Conservation (phyloP, 2,888 invertebrate genomes). For the Polydrusus cervinus region DNA sequence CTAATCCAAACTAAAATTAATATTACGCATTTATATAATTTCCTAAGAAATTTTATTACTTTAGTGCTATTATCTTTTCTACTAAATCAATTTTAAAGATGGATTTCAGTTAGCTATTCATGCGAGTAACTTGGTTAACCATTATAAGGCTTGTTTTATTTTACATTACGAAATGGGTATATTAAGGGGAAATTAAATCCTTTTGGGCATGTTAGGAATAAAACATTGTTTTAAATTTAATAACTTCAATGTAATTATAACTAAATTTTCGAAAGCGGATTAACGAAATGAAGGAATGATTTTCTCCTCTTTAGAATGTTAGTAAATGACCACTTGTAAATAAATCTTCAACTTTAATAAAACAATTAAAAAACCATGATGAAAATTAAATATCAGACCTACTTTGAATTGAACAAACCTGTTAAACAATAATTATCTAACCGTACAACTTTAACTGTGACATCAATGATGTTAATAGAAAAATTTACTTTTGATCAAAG, state of each 20-base stretch:
- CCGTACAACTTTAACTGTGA: too few relatives aligned
- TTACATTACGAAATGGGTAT: constrained; percentile 11
- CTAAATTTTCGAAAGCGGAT: neutral
- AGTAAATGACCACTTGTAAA: too few relatives aligned
- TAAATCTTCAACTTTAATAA: too few relatives aligned
- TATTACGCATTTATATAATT: neutral
- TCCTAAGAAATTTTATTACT: constrained; percentile 8
- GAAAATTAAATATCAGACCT: too few relatives aligned
- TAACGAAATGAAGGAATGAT: neutral
- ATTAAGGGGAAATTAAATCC: constrained; percentile 34
- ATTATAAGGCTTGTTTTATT: constrained; percentile 1
- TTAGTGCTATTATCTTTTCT: neutral
- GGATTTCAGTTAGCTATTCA: constrained; percentile 13
- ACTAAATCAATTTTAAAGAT: constrained; percentile 8
- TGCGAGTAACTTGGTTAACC: constrained; percentile 2
- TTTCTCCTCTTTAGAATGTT: neutral
- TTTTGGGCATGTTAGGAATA: constrained; percentile 23
- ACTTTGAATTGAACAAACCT: too few relatives aligned
- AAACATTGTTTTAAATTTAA: constrained; percentile 42
- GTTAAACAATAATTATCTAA: too few relatives aligned
- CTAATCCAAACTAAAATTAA: constrained; percentile 5
- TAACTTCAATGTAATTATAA: constrained; percentile 27
- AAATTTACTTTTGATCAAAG: too few relatives aligned
- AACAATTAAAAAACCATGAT: too few relatives aligned
- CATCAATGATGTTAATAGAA: too few relatives aligned